Base-by-base conservation (phyloP, 2,888 invertebrate species). In the Spicauda simplicius region DNA sequence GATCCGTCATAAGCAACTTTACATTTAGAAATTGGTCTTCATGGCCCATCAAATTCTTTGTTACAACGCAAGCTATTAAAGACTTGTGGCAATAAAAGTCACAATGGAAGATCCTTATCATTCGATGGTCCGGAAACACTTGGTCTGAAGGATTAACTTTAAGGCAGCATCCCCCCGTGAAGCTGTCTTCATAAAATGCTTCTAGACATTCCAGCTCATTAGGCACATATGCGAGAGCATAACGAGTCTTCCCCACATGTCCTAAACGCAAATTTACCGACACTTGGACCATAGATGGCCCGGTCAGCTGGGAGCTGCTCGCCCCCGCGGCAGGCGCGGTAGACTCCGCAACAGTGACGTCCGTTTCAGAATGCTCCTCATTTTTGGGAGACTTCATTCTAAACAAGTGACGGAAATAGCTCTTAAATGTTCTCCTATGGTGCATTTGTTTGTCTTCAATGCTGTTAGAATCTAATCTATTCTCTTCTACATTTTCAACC, bases 101-200 rank as follows among this genome's bases (percentile, higher is more conserved):
- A 72, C 90, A 87, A 67, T 86, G 83, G 55, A 92, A 82, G 25
- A 93, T 71, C n/a, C 91, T 73, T 2, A 79, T 70, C 6, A 71
- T 30, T 10, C 87, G 76, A 69, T 82, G 85, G 12, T 76, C 78
- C 0, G 69, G 41, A 19, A 73, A 70, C 3, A 77, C 30, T 6
- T 25, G 66, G 71, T 90, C 90, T 0, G 87, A 81, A 1, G 88
- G 90, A 62, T 88, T 77, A 0, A 95, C 77, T 67, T 85, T 86
- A 1, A 95, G 77, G 52, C 94, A 94, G 0, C 90, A 85, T 25
- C 95, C 95, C 16, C 95, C 95, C 20, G 79, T 83, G 77, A 92
- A 94, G 71, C 89, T 90, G 70, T 94, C 94, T 0, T 84, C 84
- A 50, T 82, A 85, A 74, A 83, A 84, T 37, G 79, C 71, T 72